A percentile compares a stretch with the other conserved stretches of the same genome.
phyloP scores from a whole-genome alignment of 2,797 vertebrate genomes.

The Crypturellus tataupa region DNA sequence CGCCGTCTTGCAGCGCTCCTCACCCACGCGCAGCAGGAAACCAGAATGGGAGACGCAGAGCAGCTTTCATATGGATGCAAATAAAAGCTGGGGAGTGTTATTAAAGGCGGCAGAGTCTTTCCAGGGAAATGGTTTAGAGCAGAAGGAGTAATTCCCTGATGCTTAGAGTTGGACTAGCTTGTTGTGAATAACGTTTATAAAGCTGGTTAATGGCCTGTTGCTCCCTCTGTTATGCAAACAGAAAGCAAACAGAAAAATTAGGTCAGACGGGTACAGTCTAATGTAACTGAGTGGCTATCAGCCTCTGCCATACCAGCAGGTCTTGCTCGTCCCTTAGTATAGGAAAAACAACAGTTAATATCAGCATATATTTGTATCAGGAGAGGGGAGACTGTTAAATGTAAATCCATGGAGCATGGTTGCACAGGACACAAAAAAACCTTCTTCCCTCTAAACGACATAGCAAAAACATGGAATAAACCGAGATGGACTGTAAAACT shows the following conservation, averaged over 20 bases:
- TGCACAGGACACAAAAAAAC: background rate
- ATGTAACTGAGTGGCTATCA: background rate
- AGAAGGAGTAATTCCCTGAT: background rate
- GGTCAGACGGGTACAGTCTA: background rate
- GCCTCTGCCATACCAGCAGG: background rate
- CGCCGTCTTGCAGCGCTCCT: background rate
- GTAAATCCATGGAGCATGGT: background rate
- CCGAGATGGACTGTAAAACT: background rate
- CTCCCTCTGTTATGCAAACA: background rate
- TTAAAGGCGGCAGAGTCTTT: constrained; percentile 4
- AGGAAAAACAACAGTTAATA: background rate
- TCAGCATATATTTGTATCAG: accelerated
- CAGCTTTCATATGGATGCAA: constrained; percentile 35
- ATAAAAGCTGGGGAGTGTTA: constrained; percentile 9
- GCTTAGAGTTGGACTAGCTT: background rate
- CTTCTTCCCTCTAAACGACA: background rate
- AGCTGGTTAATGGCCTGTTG: background rate
- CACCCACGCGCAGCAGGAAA: background rate
- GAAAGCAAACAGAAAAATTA: constrained; percentile 18
- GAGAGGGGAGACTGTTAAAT: background rate
- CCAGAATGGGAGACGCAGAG: background rate
- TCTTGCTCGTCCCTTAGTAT: background rate
- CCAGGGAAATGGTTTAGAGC: background rate
- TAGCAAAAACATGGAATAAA: background rate
- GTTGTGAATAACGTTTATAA: constrained; percentile 32